Conservation (phyloP, 2,888 invertebrate species). For the Allolobophora icterica region DNA sequence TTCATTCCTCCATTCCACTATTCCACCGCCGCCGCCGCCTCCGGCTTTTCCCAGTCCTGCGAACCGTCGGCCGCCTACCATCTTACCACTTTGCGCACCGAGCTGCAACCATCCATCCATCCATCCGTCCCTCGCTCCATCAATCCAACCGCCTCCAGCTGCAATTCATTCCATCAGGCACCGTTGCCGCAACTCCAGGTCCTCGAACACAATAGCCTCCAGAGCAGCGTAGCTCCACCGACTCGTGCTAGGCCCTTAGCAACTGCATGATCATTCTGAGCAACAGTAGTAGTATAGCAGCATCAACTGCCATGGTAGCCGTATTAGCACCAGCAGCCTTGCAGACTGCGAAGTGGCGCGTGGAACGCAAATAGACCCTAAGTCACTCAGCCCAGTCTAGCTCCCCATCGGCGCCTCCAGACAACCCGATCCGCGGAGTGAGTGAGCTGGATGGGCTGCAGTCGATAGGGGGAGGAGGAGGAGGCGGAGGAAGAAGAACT, state of each 20-base stretch:
- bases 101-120: neutral
- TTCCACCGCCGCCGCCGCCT: neutral
- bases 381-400: neutral
- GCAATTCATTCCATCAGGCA: slow-evolving; percentile 11
- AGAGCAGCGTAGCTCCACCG: neutral
- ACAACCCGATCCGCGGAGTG: neutral
- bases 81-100: slow-evolving; percentile 17
- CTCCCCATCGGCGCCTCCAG: neutral
- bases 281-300: neutral
- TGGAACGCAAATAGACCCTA: neutral
- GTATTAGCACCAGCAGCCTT: neutral
- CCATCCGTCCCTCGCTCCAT: neutral
- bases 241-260: neutral
- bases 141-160: neutral
- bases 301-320: neutral
- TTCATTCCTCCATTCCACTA: neutral
- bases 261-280: too few relatives aligned
- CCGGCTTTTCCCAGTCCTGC: neutral
- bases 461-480: neutral
- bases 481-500: too few relatives aligned
- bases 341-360: neutral
- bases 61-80: neutral
- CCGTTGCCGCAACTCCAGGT: slow-evolving; percentile 1
- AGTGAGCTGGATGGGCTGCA: neutral
- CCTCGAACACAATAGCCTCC: neutral